phyloP scores from a whole-genome alignment of 2,113 vertebrate species.

The Ammodytes marinus region DNA sequence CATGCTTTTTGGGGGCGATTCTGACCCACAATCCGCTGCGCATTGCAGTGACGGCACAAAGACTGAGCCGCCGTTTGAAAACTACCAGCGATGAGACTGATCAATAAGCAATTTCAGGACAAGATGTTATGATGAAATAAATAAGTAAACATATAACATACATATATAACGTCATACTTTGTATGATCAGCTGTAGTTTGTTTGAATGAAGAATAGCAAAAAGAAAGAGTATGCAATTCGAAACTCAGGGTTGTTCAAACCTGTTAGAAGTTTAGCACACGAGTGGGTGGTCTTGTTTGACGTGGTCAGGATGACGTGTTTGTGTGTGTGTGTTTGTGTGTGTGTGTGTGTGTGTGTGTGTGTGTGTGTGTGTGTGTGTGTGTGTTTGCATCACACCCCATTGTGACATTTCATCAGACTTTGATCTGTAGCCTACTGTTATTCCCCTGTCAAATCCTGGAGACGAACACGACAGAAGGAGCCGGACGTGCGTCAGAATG shows the following conservation, averaged over 20 bases:
- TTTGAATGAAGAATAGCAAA: too few species aligned
- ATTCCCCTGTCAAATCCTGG: constrained; percentile 43
- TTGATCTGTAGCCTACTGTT: constrained; percentile 39
- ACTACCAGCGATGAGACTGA: too few species aligned
- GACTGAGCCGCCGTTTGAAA: too few species aligned
- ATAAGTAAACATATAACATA: too few species aligned
- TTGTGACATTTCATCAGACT: constrained; percentile 60
- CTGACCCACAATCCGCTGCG: too few species aligned
- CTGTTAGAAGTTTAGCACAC: constrained; percentile 7
- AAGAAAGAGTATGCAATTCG: too few species aligned
- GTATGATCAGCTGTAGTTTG: too few species aligned
- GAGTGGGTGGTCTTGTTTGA: constrained; percentile 16
- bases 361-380: constrained; percentile 36
- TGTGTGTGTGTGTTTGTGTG: constrained; percentile 30
- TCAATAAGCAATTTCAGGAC: too few species aligned
- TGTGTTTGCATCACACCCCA: neutral
- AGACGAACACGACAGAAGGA: constrained; percentile 33
- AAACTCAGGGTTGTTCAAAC: neutral
- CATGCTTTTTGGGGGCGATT: too few species aligned
- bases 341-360: constrained; percentile 19
- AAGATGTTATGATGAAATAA: too few species aligned
- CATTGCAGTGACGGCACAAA: too few species aligned
- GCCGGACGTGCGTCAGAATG: constrained; percentile 6
- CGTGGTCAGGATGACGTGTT: neutral
- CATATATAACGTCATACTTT: too few species aligned